Conservation (phyloP, 2,113 vertebrate genomes). For the Orthochromis malagaraziensis region DNA sequence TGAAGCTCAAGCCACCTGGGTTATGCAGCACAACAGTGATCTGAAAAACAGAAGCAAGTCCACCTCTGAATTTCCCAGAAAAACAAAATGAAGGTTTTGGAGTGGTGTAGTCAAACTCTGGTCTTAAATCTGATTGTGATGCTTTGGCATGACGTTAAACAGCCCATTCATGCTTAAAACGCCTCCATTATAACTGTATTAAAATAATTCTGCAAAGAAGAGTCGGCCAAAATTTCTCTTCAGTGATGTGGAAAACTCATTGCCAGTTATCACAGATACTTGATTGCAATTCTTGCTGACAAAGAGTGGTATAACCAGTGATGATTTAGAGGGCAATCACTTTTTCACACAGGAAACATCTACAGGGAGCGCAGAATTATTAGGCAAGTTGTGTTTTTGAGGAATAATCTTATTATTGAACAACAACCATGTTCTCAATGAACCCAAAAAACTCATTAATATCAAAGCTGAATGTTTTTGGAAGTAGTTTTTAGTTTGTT, state of each 20-base stretch:
- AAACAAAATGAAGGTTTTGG: not conserved
- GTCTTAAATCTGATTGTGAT: not conserved
- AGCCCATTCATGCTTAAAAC: not conserved
- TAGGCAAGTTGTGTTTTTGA: too few species aligned
- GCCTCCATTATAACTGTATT: not conserved
- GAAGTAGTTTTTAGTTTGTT: too few species aligned
- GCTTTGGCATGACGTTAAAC: not conserved
- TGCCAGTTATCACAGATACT: not conserved
- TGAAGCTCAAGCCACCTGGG: not conserved
- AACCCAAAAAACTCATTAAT: too few species aligned
- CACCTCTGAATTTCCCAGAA: not conserved
- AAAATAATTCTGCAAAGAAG: not conserved
- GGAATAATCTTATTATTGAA: too few species aligned
- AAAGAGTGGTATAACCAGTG: not conserved
- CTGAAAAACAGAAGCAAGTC: not conserved
- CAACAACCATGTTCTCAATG: too few species aligned
- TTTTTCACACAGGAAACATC: not conserved
- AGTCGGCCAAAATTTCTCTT: not conserved
- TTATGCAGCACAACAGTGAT: not conserved
- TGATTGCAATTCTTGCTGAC: not conserved
- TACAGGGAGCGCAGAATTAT: not conserved
- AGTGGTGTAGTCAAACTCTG: not conserved
- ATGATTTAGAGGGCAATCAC: not conserved
- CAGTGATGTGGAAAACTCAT: not conserved
- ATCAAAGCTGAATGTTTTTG: too few species aligned